Evolutionary conservation across 2,797 vertebrate species (phyloP).

Genomic region (Sciurus carolinensis): DNA sequence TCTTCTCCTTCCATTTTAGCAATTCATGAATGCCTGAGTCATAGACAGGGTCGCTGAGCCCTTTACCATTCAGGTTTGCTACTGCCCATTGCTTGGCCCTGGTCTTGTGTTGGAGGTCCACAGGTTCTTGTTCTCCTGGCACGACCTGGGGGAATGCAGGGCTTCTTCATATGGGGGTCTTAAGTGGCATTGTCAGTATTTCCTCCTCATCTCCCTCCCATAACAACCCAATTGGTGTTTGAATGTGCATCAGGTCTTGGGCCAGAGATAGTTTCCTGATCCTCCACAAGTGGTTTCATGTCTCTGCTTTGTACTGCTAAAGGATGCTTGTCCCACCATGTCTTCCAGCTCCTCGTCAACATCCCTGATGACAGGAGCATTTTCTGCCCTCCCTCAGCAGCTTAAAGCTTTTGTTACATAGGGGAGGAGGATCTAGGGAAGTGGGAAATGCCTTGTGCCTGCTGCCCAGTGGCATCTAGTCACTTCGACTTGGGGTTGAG

Average conservation of each 20-base stretch:
- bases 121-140: neutral
- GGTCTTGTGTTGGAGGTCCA: neutral
- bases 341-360: neutral
- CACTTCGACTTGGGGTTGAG: neutral
- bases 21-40: neutral
- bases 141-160: neutral
- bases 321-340: neutral
- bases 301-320: neutral
- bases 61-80: neutral
- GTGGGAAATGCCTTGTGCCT: neutral
- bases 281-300: neutral
- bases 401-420: neutral
- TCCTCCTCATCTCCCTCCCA: neutral
- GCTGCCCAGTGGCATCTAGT: neutral
- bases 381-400: neutral
- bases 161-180: neutral
- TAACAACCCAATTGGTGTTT: neutral
- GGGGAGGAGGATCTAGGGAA: neutral
- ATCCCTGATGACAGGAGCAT: neutral
- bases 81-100: neutral
- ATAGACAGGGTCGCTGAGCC: neutral
- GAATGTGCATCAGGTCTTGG: neutral
- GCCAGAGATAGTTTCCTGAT: neutral
- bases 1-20: neutral
- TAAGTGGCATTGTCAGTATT: neutral